Base-by-base conservation (phyloP, 2,113 vertebrate genomes). In the Chaetodon auriga region DNA sequence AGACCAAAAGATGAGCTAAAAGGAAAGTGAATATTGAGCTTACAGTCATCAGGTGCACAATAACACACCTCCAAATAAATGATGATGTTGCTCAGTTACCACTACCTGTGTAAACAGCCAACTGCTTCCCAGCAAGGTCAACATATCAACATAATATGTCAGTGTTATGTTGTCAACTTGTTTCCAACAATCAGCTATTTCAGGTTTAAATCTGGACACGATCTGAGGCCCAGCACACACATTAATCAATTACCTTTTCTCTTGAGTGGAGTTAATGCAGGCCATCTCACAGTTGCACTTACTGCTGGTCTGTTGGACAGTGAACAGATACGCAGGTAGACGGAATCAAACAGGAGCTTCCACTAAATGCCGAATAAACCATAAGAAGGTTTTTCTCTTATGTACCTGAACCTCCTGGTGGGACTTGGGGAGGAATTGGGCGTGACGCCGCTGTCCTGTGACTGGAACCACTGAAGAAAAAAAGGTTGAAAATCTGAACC, bases 341-440 rank as follows among this genome's bases (percentile, higher is more conserved):
- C 8, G 0, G 18, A 45, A 1, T 12, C 57, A 76, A 14, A 14
- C 23, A 69, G 6, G 57, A 68, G 25, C 25, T 54, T 14, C 41
- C 64, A 41, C 11, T 1, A 2, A 21, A 41, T 1, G 1, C 36
- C 43, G 14, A 71, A 41, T 3, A 35, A 75, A 68, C 18, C 43
- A 30, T 0, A 0, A 10, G 0, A 16, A 43, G 4, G 25, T 38
- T 45, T 43, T 45, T 45, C 43, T 10, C 2, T 45, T 3, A 2
- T 2, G 61, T 83, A 94, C 92, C 94, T 94, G 90, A 95, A 95
- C 66, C 95, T 94, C 70, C 95, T 61, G 14, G 94, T 95, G 64
- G 95, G 95, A 83, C 94, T 95, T 0, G 95, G 95, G 14, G 96
- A 96, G 7, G 95, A 96, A 87, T 96, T 96, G 7, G 96, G 96